Evolutionary conservation across 2,888 invertebrate species (phyloP).

Genomic region (Pseudococcus jackbeardsleyi): DNA sequence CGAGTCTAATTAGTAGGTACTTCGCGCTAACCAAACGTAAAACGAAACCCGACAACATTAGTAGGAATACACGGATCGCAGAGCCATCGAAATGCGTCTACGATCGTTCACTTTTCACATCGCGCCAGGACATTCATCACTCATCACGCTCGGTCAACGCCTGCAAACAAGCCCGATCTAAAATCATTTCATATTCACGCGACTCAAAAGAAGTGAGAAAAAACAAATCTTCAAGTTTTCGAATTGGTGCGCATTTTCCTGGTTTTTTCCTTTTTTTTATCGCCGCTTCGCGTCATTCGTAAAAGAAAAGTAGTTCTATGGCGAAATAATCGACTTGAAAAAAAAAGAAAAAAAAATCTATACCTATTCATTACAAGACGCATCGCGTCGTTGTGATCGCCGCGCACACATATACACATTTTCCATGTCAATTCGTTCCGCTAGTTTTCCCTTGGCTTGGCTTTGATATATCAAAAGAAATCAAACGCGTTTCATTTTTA

Average conservation of each 20-base stretch:
- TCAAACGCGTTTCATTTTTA: constrained; percentile 31
- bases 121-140: background rate
- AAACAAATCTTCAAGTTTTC: background rate
- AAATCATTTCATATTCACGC: background rate
- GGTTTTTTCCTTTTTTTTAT: background rate
- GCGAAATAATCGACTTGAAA: background rate
- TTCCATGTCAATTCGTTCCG: constrained; percentile 47
- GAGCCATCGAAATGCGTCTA: constrained; percentile 21
- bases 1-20: constrained; percentile 35
- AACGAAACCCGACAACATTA: constrained; percentile 1
- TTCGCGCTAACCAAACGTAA: background rate
- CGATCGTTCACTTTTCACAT: constrained; percentile 40
- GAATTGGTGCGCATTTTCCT: background rate
- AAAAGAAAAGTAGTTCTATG: background rate
- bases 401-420: background rate
- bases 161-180: background rate
- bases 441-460: constrained; percentile 34
- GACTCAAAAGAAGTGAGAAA: background rate
- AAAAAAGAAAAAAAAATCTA: background rate
- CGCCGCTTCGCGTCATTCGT: background rate
- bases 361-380: constrained; percentile 17
- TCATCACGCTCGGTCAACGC: constrained; percentile 14
- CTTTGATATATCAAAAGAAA: constrained; percentile 23
- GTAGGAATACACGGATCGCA: background rate
- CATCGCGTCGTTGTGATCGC: background rate